Conservation (phyloP, 2,888 invertebrate species). For the Octodonta nipae region DNA sequence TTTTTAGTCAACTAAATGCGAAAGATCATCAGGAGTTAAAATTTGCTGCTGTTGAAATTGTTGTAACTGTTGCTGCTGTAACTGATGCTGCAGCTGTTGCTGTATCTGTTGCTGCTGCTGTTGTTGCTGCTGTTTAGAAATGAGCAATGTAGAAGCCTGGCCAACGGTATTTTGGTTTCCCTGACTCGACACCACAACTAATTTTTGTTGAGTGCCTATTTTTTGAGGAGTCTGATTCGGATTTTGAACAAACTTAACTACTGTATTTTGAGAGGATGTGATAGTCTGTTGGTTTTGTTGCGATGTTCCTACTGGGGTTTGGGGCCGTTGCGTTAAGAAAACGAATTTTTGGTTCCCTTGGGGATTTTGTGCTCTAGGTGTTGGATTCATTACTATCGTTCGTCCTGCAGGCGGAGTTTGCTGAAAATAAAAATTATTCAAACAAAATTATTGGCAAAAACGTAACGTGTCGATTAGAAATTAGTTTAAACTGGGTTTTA, state of each 20-base stretch:
- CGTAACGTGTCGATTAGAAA: too few species aligned
- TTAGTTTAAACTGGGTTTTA: too few species aligned
- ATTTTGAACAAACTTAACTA: conserved; percentile 35
- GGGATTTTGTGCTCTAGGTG: conserved; percentile 29
- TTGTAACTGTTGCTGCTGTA: too few species aligned
- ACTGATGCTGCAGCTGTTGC: too few species aligned
- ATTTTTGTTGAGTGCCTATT: conserved; percentile 32
- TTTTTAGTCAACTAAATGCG: too few species aligned
- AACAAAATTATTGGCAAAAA: too few species aligned
- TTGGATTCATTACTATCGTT: conserved; percentile 40
- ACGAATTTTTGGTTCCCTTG: conserved; percentile 38
- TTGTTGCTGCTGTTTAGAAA: too few species aligned
- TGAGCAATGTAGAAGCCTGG: too few species aligned
- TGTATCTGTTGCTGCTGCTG: too few species aligned
- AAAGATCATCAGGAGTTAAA: too few species aligned
- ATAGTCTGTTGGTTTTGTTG: conserved; percentile 10
- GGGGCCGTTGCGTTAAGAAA: conserved; percentile 37
- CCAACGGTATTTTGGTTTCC: conserved; percentile 5
- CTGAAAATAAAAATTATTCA: conserved; percentile 9
- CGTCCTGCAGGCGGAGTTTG: conserved; percentile 18
- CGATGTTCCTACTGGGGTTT: conserved; percentile 27
- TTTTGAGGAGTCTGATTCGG: conserved; percentile 23
- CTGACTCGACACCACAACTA: conserved; percentile 37
- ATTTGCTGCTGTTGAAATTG: too few species aligned
- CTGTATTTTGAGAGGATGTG: conserved; percentile 27